phyloP scores from a whole-genome alignment of 1,140 invertebrate genomes.

The Apis florea region DNA sequence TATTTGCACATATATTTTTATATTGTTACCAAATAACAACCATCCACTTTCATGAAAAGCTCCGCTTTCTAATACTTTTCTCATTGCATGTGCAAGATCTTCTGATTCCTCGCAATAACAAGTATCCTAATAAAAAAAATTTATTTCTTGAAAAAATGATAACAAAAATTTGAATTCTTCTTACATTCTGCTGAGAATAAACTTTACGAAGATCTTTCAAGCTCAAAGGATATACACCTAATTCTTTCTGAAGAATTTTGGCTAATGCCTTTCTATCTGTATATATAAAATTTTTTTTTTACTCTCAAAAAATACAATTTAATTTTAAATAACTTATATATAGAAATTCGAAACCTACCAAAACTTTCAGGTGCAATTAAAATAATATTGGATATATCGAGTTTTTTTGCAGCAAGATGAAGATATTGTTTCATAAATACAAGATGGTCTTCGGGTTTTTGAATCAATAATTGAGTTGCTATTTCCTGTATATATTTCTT shows the following conservation, averaged over 20 bases:
- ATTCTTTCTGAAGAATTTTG: conserved; percentile 67
- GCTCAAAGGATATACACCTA: conserved; percentile 67
- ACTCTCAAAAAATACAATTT: neutral
- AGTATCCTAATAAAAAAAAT: conserved; percentile 18
- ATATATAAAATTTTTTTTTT: neutral
- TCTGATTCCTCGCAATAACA: conserved; percentile 43
- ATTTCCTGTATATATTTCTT: conserved; percentile 73
- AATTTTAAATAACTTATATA: neutral
- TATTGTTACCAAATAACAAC: conserved; percentile 69
- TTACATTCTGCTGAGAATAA: conserved; percentile 1
- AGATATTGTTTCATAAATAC: conserved; percentile 79
- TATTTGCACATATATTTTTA: neutral
- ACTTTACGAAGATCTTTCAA: conserved; percentile 56
- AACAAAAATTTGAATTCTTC: neutral
- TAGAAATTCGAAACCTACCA: conserved; percentile 43
- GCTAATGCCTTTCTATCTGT: conserved; percentile 67
- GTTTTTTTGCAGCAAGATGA: conserved; percentile 71
- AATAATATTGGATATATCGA: conserved; percentile 77
- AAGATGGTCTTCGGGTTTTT: conserved; percentile 80
- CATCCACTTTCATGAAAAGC: conserved; percentile 64
- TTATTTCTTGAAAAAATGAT: neutral
- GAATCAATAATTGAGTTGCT: conserved; percentile 77
- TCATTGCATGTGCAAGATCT: conserved; percentile 59
- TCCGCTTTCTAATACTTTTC: conserved; percentile 51
- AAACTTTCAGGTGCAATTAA: conserved; percentile 75